A percentile compares a stretch with the other conserved stretches of the same genome.
These are phyloP conservation scores for Bujurquina vittata DNA, from an alignment of 2,113 vertebrate species.

Conservation along the genomic window DNA sequence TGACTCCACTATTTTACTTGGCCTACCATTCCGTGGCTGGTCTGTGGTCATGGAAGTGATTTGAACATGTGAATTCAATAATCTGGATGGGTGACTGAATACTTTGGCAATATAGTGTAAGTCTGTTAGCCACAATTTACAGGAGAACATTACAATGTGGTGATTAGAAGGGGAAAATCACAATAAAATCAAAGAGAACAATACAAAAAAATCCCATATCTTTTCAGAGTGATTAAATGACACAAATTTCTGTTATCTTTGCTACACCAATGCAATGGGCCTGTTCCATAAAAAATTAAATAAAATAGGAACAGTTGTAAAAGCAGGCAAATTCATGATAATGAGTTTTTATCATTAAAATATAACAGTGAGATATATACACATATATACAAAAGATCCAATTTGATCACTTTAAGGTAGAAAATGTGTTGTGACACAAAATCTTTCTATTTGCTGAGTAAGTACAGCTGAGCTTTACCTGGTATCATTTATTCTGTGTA, in stretches of 20 bases:
- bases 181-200: background rate
- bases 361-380: background rate
- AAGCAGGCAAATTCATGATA: background rate
- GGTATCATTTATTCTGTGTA: background rate
- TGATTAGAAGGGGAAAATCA: constrained; percentile 3
- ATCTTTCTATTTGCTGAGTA: background rate
- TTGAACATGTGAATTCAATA: too few species aligned
- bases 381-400: too few species aligned
- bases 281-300: background rate
- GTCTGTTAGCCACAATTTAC: background rate
- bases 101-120: too few species aligned
- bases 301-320: background rate
- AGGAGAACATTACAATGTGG: background rate
- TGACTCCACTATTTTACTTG: too few species aligned
- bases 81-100: too few species aligned
- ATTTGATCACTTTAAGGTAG: too few species aligned
- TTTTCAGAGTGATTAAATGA: background rate
- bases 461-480: background rate
- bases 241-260: background rate
- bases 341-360: background rate
- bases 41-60: too few species aligned
- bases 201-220: background rate
- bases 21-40: too few species aligned
- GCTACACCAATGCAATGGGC: background rate
- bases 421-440: too few species aligned